Conservation (phyloP, 2,797 vertebrate species). For the Luscinia luscinia region DNA sequence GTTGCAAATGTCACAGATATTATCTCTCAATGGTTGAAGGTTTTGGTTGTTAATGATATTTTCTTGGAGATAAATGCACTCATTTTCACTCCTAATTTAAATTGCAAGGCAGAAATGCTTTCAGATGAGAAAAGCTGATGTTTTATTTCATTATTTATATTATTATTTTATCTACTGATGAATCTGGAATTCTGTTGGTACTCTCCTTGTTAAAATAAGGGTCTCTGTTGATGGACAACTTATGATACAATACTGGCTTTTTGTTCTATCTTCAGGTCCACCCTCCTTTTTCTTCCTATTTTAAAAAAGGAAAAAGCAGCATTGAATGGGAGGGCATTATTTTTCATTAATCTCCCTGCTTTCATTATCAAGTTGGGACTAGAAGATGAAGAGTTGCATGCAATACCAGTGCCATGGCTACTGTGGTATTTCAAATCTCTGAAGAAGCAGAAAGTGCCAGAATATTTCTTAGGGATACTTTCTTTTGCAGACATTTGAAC, state of each 20-base stretch:
- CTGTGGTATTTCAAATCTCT: background rate
- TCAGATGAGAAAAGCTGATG: background rate
- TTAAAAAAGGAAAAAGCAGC: background rate
- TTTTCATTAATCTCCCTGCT: background rate
- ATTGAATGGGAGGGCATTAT: background rate
- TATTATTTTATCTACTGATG: background rate
- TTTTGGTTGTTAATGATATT: conserved; percentile 1
- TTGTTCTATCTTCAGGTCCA: background rate
- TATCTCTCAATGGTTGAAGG: background rate
- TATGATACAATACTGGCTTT: background rate
- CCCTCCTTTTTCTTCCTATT: background rate
- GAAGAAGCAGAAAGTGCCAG: background rate
- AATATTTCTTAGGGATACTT: background rate
- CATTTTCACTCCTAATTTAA: background rate
- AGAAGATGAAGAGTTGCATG: background rate
- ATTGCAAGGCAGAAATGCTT: background rate
- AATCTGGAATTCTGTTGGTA: background rate
- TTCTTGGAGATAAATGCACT: conserved; percentile 5
- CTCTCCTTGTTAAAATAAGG: background rate
- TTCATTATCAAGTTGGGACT: background rate
- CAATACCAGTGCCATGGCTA: background rate
- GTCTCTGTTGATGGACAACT: background rate
- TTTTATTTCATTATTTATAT: conserved; percentile 2
- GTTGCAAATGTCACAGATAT: conserved; percentile 32
- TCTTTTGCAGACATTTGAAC: background rate